A percentile compares a stretch with the other conserved stretches of the same genome.
These are phyloP conservation scores for Oreortyx pictus DNA, from an alignment of 2,797 vertebrate genomes.

Conservation along the genomic window DNA sequence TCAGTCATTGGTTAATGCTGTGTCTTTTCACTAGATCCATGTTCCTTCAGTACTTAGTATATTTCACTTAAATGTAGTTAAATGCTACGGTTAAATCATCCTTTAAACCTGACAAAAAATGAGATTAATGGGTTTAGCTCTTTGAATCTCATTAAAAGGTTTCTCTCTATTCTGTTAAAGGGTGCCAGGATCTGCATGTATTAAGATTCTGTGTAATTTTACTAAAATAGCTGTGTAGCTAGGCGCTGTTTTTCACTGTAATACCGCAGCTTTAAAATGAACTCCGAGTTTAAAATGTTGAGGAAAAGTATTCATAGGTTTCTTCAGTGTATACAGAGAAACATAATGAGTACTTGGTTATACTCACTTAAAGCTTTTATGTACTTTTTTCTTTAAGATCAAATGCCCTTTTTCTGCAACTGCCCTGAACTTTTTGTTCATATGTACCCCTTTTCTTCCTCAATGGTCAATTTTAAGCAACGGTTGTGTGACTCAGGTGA, in stretches of 20 bases:
- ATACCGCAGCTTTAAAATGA: background rate
- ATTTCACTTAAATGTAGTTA: background rate
- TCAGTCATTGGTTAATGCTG: background rate
- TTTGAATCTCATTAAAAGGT: background rate
- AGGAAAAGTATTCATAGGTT: background rate
- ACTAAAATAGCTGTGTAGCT: background rate
- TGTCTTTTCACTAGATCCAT: background rate
- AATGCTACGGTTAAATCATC: background rate
- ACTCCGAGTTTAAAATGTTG: background rate
- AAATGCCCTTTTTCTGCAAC: background rate
- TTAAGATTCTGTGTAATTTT: background rate
- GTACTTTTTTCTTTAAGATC: background rate
- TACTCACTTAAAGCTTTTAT: background rate
- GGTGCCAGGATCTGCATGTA: background rate
- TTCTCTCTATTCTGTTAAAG: background rate
- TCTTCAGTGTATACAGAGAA: accelerated
- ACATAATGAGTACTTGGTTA: background rate
- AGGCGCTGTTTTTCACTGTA: background rate
- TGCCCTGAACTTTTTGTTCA: background rate
- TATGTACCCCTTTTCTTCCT: background rate
- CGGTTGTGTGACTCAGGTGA: background rate
- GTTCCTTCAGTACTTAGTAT: background rate
- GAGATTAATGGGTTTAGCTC: slow-evolving; percentile 18
- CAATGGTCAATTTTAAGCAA: background rate
- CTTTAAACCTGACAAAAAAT: background rate